A percentile compares a stretch with the other conserved stretches of the same genome.
Evolutionary conservation across 2,113 vertebrate genomes (phyloP).

Genomic region (Chloropsis cyanopogon): DNA sequence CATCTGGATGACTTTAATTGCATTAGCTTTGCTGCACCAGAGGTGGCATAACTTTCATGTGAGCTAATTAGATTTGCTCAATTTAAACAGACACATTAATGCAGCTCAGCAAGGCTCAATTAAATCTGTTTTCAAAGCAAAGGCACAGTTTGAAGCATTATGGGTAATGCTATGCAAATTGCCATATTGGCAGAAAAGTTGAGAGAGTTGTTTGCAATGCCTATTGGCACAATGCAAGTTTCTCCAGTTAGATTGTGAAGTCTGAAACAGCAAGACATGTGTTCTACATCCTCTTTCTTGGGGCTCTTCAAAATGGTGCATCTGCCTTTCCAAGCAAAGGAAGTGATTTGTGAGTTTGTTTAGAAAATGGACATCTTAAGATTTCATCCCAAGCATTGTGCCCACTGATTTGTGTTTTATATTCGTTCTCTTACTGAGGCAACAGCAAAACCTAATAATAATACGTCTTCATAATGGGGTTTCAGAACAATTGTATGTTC

Average conservation of each 20-base stretch:
- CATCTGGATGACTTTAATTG: conserved; percentile 74
- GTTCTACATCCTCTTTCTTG: conserved; percentile 6
- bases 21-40: conserved; percentile 74
- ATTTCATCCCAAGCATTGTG: conserved; percentile 5
- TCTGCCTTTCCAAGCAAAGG: neutral
- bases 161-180: conserved; percentile 75
- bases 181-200: conserved; percentile 66
- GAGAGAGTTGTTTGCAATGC: conserved; percentile 47
- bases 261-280: conserved; percentile 48
- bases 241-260: conserved; percentile 33
- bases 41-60: conserved; percentile 76
- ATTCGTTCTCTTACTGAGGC: neutral
- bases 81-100: conserved; percentile 77
- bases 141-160: conserved; percentile 67
- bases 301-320: conserved; percentile 42
- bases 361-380: neutral
- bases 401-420: conserved; percentile 28
- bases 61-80: conserved; percentile 78
- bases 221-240: conserved; percentile 63
- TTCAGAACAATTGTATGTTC: conserved; percentile 12
- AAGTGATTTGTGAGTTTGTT: conserved; percentile 48
- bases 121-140: conserved; percentile 76
- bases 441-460: conserved; percentile 32
- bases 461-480: conserved; percentile 31
- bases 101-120: conserved; percentile 74